These are phyloP conservation scores for Tachystola acroxantha DNA, from an alignment of 2,888 invertebrate genomes.

Conservation along the genomic window DNA sequence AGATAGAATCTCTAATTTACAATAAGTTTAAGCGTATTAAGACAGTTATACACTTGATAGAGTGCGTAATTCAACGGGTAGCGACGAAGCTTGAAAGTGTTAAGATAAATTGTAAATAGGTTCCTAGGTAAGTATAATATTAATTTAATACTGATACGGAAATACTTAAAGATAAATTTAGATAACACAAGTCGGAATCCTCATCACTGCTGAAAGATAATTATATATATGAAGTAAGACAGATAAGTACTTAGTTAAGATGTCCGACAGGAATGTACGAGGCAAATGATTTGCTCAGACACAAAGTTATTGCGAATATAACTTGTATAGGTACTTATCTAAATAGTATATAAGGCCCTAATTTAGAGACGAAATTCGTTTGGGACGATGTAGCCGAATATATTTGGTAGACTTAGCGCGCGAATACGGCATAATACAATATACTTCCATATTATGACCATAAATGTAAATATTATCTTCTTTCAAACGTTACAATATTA, in stretches of 20 bases:
- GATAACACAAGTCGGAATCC: too few species aligned
- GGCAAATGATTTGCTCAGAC: too few species aligned
- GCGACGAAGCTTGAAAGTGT: background rate
- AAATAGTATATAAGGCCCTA: background rate
- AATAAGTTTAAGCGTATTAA: conserved; percentile 29
- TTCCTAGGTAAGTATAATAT: too few species aligned
- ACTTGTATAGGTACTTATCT: too few species aligned
- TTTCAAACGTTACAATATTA: background rate
- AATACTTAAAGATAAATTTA: too few species aligned
- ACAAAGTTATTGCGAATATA: too few species aligned
- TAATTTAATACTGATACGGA: too few species aligned
- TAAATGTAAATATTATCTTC: too few species aligned
- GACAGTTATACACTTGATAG: conserved; percentile 3
- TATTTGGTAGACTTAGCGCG: background rate
- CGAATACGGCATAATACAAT: background rate
- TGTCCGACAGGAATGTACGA: too few species aligned
- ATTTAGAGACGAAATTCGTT: conserved; percentile 14
- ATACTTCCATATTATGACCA: background rate
- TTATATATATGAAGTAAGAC: too few species aligned
- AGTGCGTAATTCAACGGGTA: conserved; percentile 14
- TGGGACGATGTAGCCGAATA: conserved; percentile 5
- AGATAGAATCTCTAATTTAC: conserved; percentile 27
- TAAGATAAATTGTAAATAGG: background rate
- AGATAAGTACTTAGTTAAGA: too few species aligned
- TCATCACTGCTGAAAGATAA: too few species aligned